These are phyloP conservation scores for Mantis religiosa DNA, from an alignment of 2,888 invertebrate genomes.

Conservation along the genomic window DNA sequence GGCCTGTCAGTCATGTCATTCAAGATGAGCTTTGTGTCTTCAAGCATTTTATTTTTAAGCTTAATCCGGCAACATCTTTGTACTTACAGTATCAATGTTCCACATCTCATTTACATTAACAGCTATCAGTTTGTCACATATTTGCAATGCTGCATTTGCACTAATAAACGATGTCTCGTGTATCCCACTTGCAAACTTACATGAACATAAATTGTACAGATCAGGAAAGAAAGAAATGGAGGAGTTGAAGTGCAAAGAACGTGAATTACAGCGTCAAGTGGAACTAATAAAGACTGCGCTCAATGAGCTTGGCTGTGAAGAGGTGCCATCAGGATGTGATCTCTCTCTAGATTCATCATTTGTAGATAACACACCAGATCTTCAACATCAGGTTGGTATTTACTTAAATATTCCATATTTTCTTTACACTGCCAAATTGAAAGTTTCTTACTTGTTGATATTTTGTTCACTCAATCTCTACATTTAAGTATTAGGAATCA, in stretches of 20 bases:
- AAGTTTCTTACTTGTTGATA: neutral
- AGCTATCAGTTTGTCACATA: too few relatives aligned
- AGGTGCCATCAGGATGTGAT: slow-evolving; percentile 81
- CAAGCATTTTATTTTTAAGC: too few relatives aligned
- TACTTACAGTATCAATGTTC: too few relatives aligned
- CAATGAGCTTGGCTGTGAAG: slow-evolving; percentile 82
- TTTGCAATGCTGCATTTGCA: too few relatives aligned
- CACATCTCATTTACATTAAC: too few relatives aligned
- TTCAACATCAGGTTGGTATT: neutral
- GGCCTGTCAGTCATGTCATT: too few relatives aligned
- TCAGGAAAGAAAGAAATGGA: slow-evolving; percentile 61
- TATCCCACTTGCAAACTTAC: neutral
- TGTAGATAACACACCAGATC: slow-evolving; percentile 34
- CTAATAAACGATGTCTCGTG: too few relatives aligned
- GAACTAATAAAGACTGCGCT: slow-evolving; percentile 82
- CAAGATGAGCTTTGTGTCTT: too few relatives aligned
- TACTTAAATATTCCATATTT: neutral
- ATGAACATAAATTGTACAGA: neutral
- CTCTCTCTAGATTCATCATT: slow-evolving; percentile 52
- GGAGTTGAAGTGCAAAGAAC: slow-evolving; percentile 76
- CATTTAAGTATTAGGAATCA: too few relatives aligned
- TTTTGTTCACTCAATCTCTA: too few relatives aligned
- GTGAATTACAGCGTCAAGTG: slow-evolving; percentile 75
- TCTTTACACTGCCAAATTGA: neutral
- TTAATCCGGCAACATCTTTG: too few relatives aligned